Base-by-base conservation (phyloP, 2,797 vertebrate genomes). In the Avahi laniger region DNA sequence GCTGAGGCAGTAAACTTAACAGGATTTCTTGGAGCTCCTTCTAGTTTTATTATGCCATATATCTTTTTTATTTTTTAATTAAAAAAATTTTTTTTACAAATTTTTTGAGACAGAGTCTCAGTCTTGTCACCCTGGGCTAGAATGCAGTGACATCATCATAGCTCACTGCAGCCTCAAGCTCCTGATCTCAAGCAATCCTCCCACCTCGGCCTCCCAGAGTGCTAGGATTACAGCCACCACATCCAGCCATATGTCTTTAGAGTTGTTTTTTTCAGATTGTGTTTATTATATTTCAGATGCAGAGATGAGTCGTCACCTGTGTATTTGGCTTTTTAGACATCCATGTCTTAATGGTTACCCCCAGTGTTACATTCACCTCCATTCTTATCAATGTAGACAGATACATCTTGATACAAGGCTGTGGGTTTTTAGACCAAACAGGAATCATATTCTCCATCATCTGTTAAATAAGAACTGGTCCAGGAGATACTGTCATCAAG, bases 221-320 rank as follows among this genome's bases (percentile, higher is more conserved):
- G 33, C 33, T 65, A 65, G 63, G 63, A 18, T 18, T n/a, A 65
- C 7, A n/a, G 63, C 33, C 15, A 65, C 15, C 2, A 1, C 15
- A 7, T 15, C 63, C 3, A 18, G 26, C 2, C 35, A 33, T 92
- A 6, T 54, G 14, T 83, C 43, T 86, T 63, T 78, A 80, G 67
- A 91, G 33, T 69, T 52, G 20, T 75, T 80, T 93, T 84, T 57
- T 92, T 57, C 6, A 57, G 17, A 50, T 78, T 92, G 46, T 92
- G 4, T 94, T 76, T 91, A 81, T 97, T 95, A 67, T 73, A 92
- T 98, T 98, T 96, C 95, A 98, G 98, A 89, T 95, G 96, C 81
- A 73, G 96, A 97, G 94, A 99, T 99, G 98, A 98, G 97, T 91
- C 89, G 69, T 94, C 97, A 97, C 73, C 96, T 41, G 46, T 91